These are phyloP conservation scores for Apodemus sylvaticus DNA, from an alignment of 2,113 vertebrate species.

Conservation along the genomic window DNA sequence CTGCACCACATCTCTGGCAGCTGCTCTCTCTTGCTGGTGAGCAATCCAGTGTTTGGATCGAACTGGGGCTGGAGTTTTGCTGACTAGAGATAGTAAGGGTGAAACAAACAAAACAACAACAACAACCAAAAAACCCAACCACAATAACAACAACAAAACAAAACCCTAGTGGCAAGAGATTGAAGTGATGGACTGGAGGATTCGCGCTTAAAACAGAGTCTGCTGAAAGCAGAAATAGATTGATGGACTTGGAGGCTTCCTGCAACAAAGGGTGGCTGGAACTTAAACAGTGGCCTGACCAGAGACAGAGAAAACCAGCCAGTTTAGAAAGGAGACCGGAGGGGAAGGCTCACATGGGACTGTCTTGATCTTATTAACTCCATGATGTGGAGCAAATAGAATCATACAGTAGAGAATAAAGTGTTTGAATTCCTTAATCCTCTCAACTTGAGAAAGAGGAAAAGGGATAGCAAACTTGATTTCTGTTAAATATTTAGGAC, in stretches of 20 bases:
- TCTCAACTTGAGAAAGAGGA: neutral
- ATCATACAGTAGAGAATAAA: neutral
- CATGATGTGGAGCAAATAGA: neutral
- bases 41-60: no score
- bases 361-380: neutral
- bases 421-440: neutral
- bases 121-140: no score
- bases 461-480: neutral
- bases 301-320: neutral
- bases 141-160: neutral
- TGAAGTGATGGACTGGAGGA: neutral
- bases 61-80: neutral
- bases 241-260: neutral
- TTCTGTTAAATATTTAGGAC: neutral
- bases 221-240: neutral
- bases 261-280: neutral
- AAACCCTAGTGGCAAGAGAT: neutral
- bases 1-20: fast-evolving
- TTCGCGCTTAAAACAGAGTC: neutral
- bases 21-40: fast-evolving
- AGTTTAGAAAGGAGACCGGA: neutral
- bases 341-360: no score
- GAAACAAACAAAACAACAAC: no score
- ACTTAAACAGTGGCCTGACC: fast-evolving
- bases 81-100: neutral